Conservation (phyloP, 2,797 vertebrate genomes). For the Lateolabrax maculatus region DNA sequence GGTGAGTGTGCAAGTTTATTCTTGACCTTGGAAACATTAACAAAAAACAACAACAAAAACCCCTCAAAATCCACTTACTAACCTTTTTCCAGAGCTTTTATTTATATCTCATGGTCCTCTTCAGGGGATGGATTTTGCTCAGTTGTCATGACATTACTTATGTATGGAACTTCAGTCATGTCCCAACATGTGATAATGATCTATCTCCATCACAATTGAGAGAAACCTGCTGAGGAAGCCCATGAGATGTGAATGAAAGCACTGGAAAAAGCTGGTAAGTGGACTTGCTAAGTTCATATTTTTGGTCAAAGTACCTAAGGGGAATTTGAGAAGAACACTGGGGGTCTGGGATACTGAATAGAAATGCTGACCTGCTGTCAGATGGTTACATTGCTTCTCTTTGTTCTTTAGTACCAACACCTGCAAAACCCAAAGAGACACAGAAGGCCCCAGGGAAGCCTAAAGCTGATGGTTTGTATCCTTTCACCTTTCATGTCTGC, state of each 20-base stretch:
- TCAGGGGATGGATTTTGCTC: neutral
- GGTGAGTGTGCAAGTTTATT: too few relatives aligned
- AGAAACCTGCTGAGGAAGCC: too few relatives aligned
- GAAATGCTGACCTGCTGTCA: too few relatives aligned
- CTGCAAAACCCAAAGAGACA: conserved; percentile 33
- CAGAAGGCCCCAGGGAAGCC: conserved; percentile 48
- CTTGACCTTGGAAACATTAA: too few relatives aligned
- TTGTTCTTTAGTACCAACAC: conserved; percentile 22
- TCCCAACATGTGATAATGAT: neutral
- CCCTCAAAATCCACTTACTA: neutral
- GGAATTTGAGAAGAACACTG: neutral
- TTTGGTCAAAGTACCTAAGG: neutral
- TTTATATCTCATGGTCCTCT: neutral
- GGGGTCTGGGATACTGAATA: neutral
- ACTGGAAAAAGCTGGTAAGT: neutral
- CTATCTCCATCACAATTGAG: neutral
- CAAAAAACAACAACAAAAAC: too few relatives aligned
- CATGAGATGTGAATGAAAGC: neutral
- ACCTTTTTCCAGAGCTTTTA: neutral
- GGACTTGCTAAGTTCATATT: too few relatives aligned
- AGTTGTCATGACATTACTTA: neutral
- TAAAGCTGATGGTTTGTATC: conserved; percentile 45
- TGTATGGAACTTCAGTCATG: neutral
- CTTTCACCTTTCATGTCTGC: too few relatives aligned
- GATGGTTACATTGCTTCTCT: neutral